A percentile compares a stretch with the other conserved stretches of the same genome.
phyloP scores from a whole-genome alignment of 2,113 vertebrate species.

The Girardinichthys multiradiatus region DNA sequence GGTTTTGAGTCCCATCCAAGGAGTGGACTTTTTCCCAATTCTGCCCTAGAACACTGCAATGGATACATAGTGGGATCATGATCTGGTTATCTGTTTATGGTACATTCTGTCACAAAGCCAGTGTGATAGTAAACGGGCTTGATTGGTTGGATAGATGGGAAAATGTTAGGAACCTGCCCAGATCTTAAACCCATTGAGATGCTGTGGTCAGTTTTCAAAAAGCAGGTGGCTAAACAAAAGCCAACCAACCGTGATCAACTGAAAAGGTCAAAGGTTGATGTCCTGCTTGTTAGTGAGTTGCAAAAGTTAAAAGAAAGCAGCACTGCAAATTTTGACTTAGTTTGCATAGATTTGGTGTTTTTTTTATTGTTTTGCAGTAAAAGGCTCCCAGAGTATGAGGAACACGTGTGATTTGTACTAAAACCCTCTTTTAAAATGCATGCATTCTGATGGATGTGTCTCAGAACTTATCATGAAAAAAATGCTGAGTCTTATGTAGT shows the following conservation, averaged over 20 bases:
- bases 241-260: too few relatives aligned
- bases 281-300: neutral
- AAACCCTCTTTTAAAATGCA: slow-evolving; percentile 4
- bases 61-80: too few relatives aligned
- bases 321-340: too few relatives aligned
- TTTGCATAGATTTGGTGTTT: too few relatives aligned
- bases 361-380: neutral
- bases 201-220: neutral
- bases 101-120: too few relatives aligned
- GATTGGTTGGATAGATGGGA: too few relatives aligned
- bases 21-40: too few relatives aligned
- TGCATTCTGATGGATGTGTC: neutral
- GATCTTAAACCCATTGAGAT: neutral
- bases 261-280: neutral
- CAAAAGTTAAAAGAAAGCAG: neutral
- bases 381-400: neutral
- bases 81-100: too few relatives aligned
- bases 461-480: slow-evolving; percentile 6
- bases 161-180: too few relatives aligned
- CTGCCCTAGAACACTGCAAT: too few relatives aligned
- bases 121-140: too few relatives aligned
- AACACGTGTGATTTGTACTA: neutral
- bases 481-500: slow-evolving; percentile 16
- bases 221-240: neutral
- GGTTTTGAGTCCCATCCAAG: too few relatives aligned